Conservation (phyloP, 2,113 vertebrate genomes). For the Anseranas semipalmata region DNA sequence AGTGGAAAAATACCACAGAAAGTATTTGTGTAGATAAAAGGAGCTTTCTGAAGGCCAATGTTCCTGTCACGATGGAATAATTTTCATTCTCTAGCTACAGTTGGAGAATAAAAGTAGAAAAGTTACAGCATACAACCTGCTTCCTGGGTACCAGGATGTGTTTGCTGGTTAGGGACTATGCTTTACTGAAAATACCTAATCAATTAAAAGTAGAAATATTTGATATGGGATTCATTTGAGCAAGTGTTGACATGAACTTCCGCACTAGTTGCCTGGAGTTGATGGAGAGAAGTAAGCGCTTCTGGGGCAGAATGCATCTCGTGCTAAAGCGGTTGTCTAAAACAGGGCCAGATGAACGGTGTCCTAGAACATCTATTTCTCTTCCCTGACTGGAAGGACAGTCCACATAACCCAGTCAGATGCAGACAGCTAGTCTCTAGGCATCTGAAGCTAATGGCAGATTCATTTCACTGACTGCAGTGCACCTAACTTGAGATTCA, state of each 20-base stretch:
- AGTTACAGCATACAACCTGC: neutral
- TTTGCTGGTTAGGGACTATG: neutral
- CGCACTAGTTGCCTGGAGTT: neutral
- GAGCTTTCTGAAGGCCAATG: conserved; percentile 51
- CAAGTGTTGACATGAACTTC: neutral
- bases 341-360: neutral
- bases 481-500: neutral
- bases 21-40: conserved; percentile 53
- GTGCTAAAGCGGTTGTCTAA: neutral
- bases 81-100: conserved; percentile 28
- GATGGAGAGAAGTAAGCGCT: neutral
- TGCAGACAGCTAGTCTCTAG: neutral
- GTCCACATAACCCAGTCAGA: neutral
- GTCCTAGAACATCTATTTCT: neutral
- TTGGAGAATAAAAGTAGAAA: conserved; percentile 12
- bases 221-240: neutral
- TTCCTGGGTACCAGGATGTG: neutral
- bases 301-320: neutral
- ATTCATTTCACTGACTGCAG: neutral
- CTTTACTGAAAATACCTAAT: neutral
- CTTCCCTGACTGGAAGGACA: neutral
- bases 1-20: conserved; percentile 9
- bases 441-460: neutral
- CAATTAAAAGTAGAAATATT: neutral
- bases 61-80: conserved; percentile 22